A percentile compares a stretch with the other conserved stretches of the same genome.
These are phyloP conservation scores for Epinephelus malabaricus DNA, from an alignment of 2,797 vertebrate species.

Conservation along the genomic window DNA sequence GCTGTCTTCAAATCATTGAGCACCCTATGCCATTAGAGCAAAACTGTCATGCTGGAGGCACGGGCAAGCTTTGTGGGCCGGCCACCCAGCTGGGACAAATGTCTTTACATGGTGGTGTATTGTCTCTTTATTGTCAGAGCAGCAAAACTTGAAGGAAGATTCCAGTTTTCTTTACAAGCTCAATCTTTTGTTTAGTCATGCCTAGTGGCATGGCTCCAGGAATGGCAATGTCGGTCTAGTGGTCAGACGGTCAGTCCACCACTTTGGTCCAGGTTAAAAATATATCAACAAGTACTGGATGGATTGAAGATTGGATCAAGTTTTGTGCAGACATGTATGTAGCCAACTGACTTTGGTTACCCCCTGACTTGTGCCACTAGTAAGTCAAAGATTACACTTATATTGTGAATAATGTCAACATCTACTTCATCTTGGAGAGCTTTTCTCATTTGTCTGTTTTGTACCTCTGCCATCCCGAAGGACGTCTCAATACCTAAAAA, in stretches of 20 bases:
- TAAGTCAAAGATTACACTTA: background rate
- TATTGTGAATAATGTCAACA: background rate
- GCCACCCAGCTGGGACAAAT: slow-evolving; percentile 43
- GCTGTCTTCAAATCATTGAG: slow-evolving; percentile 45
- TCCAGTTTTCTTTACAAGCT: background rate
- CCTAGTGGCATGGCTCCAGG: background rate
- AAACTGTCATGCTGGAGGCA: slow-evolving; percentile 41
- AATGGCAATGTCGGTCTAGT: background rate
- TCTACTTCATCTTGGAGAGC: no score
- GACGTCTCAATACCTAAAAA: no score
- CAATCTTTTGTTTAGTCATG: background rate
- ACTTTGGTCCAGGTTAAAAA: background rate
- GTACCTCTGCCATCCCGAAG: no score
- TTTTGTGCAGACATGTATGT: background rate
- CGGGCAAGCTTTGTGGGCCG: slow-evolving; percentile 13
- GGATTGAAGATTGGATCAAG: background rate
- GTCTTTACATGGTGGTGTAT: slow-evolving; percentile 10
- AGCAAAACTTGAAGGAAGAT: slow-evolving; percentile 1
- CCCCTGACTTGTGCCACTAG: background rate
- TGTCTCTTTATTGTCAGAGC: slow-evolving; percentile 40
- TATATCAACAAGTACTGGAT: background rate
- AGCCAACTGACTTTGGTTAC: background rate
- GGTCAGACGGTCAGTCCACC: background rate
- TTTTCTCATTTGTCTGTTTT: no score
- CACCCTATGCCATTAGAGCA: slow-evolving; percentile 35